A percentile compares a stretch with the other conserved stretches of the same genome.
Evolutionary conservation across 2,797 vertebrate species (phyloP).

Genomic region (Micropoecilia bifurca): DNA sequence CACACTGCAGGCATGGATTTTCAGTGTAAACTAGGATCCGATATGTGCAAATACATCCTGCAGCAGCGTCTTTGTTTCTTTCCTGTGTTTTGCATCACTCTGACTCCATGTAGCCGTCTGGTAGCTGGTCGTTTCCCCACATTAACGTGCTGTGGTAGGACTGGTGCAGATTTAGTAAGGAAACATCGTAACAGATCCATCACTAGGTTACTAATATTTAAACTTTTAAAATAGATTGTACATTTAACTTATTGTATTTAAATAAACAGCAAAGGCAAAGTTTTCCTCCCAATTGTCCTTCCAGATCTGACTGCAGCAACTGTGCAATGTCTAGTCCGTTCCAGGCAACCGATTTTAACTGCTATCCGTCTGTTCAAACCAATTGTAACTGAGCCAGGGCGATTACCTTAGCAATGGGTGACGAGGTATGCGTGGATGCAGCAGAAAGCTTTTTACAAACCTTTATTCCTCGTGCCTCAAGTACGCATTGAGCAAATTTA

Average conservation of each 20-base stretch:
- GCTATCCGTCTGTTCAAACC: too few species aligned
- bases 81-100: slow-evolving; percentile 2
- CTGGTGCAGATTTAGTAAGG: background rate
- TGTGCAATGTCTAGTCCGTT: background rate
- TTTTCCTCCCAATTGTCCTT: background rate
- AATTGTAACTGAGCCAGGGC: background rate
- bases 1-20: background rate
- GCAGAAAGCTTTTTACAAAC: too few species aligned
- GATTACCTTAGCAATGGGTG: background rate
- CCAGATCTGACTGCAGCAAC: background rate
- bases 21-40: background rate
- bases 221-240: background rate
- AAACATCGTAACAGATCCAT: background rate
- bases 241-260: background rate
- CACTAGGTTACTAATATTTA: background rate
- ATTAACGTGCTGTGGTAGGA: background rate
- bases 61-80: background rate
- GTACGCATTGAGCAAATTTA: background rate
- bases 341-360: background rate
- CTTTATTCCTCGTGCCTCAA: background rate
- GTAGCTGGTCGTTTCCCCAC: background rate
- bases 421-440: background rate
- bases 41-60: background rate
- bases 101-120: background rate
- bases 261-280: background rate